Percentiles rank a stretch among this genome's conserved stretches.
Conservation (phyloP, 1,140 invertebrate genomes). For the Drosophila suzukii region DNA sequence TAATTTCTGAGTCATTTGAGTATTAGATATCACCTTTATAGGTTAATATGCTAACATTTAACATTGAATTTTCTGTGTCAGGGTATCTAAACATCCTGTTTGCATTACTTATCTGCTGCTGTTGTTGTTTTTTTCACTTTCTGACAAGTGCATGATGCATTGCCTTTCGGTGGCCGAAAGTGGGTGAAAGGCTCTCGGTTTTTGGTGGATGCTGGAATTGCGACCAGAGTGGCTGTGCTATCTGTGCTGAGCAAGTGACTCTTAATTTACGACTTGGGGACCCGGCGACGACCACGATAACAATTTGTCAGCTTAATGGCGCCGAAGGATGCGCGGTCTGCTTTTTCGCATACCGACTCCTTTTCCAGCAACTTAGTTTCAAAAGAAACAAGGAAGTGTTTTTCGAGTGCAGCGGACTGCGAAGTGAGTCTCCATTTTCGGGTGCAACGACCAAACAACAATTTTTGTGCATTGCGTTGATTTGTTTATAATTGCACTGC, state of each 20-base stretch:
- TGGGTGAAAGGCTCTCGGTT: constrained; percentile 74
- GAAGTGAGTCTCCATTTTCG: constrained; percentile 20
- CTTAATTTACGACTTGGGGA: constrained; percentile 75
- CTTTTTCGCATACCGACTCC: constrained; percentile 8
- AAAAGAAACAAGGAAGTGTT: constrained; percentile 54
- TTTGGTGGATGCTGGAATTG: constrained; percentile 3
- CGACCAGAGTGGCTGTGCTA: constrained; percentile 12
- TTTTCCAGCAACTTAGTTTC: neutral
- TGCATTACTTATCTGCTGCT: constrained; percentile 10
- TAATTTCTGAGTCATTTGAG: no score
- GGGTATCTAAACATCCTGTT: constrained; percentile 2
- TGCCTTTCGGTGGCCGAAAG: constrained; percentile 68
- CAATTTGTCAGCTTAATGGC: constrained; percentile 83
- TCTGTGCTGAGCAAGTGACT: constrained; percentile 45
- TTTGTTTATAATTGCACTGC: constrained; percentile 47
- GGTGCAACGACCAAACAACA: constrained; percentile 50
- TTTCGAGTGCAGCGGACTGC: constrained; percentile 10
- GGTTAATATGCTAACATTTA: no score
- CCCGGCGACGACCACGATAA: constrained; percentile 64
- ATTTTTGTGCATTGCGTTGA: constrained; percentile 56
- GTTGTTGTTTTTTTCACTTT: constrained; percentile 48
- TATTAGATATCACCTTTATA: no score
- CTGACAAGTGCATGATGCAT: constrained; percentile 82
- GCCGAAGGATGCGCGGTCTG: constrained; percentile 65
- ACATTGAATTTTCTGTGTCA: neutral